Evolutionary conservation across 2,797 vertebrate genomes (phyloP).

Genomic region (Emydoidea blandingii): DNA sequence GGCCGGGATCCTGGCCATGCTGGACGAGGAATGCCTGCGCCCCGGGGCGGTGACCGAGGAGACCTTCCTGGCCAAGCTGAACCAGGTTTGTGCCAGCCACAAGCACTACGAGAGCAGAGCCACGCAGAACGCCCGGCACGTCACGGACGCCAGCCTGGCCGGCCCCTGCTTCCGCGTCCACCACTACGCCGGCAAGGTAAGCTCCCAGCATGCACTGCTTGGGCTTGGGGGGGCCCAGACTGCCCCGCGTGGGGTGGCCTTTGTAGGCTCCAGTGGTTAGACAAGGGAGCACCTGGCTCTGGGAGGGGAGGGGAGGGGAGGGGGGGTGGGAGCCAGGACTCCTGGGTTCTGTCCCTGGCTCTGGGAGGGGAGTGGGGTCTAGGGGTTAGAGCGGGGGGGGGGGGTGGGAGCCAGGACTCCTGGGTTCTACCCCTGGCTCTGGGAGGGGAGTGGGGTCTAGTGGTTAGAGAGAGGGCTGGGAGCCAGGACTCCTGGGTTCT

Average conservation of each 20-base stretch:
- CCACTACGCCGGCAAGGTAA: constrained; percentile 86
- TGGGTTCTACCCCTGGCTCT: neutral
- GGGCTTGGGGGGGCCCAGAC: neutral
- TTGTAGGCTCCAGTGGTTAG: neutral
- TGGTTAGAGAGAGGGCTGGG: neutral
- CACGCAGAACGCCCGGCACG: constrained; percentile 75
- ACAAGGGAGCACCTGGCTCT: too few species aligned
- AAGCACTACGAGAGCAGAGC: constrained; percentile 81
- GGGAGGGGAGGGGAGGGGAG: too few species aligned
- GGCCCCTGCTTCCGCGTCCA: constrained; percentile 80
- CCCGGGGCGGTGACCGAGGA: constrained; percentile 81
- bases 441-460: neutral
- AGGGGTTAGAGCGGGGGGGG: too few species aligned
- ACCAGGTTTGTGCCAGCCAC: constrained; percentile 75
- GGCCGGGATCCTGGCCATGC: constrained; percentile 82
- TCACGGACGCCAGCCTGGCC: constrained; percentile 75
- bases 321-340: too few species aligned
- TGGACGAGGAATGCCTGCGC: constrained; percentile 85
- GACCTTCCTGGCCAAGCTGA: constrained; percentile 84
- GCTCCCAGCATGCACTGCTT: neutral
- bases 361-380: too few species aligned
- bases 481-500: neutral
- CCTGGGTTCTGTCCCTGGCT: too few species aligned
- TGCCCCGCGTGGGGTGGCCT: neutral
- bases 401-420: neutral